Conservation (phyloP, 2,888 invertebrate species). For the Caenorhabditis sp. region DNA sequence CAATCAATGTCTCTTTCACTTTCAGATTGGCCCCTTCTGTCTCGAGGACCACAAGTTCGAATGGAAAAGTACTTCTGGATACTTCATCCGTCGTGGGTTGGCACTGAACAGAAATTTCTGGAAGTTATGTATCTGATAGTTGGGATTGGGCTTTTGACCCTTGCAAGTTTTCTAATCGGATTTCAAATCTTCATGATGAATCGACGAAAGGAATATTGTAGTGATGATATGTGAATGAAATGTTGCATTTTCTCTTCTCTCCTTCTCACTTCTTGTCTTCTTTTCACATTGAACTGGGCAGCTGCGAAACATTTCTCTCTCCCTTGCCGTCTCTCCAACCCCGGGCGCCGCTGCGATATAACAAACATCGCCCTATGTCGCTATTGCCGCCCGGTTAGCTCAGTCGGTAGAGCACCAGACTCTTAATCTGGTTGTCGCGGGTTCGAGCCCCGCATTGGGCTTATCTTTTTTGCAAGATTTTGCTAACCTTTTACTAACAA, state of each 20-base stretch:
- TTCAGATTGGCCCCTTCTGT: constrained; percentile 25
- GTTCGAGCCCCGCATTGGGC: constrained; percentile 82
- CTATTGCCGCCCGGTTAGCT: constrained; percentile 78
- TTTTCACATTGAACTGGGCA: no score
- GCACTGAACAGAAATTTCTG: constrained; percentile 55
- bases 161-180: constrained; percentile 25
- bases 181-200: constrained; percentile 49
- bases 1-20: background rate
- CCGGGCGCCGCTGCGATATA: background rate
- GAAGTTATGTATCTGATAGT: constrained; percentile 49
- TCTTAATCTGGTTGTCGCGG: constrained; percentile 82
- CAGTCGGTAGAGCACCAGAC: constrained; percentile 83
- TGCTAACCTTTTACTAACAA: background rate
- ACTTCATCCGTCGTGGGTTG: constrained; percentile 57
- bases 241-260: no score
- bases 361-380: background rate
- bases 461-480: constrained; percentile 43
- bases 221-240: constrained; percentile 1
- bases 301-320: background rate
- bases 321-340: background rate
- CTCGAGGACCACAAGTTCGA: background rate
- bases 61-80: constrained; percentile 60
- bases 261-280: no score
- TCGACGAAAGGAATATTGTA: constrained; percentile 22
- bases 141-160: constrained; percentile 29